Evolutionary conservation across 1,140 invertebrate species (phyloP).

Genomic region (Bombus waltoni): DNA sequence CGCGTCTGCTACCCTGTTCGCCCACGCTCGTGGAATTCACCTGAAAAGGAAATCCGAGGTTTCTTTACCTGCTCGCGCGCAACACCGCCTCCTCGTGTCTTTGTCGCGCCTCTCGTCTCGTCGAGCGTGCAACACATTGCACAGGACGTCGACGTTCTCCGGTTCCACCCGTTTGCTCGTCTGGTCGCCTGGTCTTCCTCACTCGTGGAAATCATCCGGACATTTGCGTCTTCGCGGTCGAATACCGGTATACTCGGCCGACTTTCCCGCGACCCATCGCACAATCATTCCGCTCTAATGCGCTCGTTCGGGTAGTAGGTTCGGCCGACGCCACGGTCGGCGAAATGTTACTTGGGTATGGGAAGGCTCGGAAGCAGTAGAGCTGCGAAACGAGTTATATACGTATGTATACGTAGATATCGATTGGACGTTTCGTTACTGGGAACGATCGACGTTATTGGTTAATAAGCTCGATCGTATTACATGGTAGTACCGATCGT

Average conservation of each 20-base stretch:
- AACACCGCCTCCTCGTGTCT: conserved; percentile 11
- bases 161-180: not conserved
- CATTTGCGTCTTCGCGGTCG: conserved; percentile 45
- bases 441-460: not conserved
- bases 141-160: conserved; percentile 13
- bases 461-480: not conserved
- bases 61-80: conserved; percentile 61
- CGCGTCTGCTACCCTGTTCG: conserved; percentile 73
- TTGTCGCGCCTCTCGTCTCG: not conserved
- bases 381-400: too few relatives aligned
- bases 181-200: conserved; percentile 61
- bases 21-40: conserved; percentile 77
- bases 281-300: not conserved
- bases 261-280: conserved; percentile 5
- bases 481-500: not conserved
- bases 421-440: not conserved
- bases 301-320: not conserved
- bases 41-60: conserved; percentile 78
- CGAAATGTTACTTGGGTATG: too few relatives aligned
- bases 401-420: not conserved
- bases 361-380: too few relatives aligned
- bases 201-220: conserved; percentile 72
- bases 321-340: too few relatives aligned
- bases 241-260: conserved; percentile 2
- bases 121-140: not conserved